Evolutionary conservation across 2,113 vertebrate genomes (phyloP), one percentile per base, ranked within the genome.

Genomic region (Cepphus grylle): DNA sequence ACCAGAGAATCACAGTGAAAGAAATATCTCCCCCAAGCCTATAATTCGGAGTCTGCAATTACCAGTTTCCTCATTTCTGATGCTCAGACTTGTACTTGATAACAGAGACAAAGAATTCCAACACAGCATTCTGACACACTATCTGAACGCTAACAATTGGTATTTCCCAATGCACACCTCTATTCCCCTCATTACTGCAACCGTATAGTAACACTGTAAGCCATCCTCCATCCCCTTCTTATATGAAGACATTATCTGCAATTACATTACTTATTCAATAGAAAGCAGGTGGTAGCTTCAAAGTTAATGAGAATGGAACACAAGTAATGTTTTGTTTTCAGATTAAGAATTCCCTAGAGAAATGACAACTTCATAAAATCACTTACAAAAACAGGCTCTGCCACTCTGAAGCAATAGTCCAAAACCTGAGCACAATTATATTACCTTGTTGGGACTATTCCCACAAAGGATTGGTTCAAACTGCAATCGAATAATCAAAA

Each of bases 281-380:
- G 80, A 92, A 94, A 91, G 76, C 91, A 89, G 90, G 86, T 56
- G 72, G 63, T 58, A 81, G 69, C 72, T 84, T 70, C 30, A 30
- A 92, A 95, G 86, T 79, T 96, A 96, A 97, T 93, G 82, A 96
- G 82, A 92, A 50, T 5, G 1, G 58, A 94, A 84, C 63, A 83
- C 34, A 49, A 93, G 81, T 52, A 81, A 81, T 81, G 63, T 74
- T 96, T 96, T 93, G 43, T 83, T 93, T 96, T 86, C 76, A 74
- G 82, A 90, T 92, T 91, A 94, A 93, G 82, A 86, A 78, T 49
- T 83, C 91, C 78, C 56, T 7, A 32, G 43, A 83, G 86, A 81
- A 94, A 95, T 29, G 21, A 42, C 47, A 94, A 20, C 47, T 81
- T 77, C 23, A 70, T 58, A 32, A 86, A 95, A 85, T 53, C 36